These are phyloP conservation scores for Gambusia affinis DNA, from an alignment of 2,113 vertebrate genomes.

Conservation along the genomic window DNA sequence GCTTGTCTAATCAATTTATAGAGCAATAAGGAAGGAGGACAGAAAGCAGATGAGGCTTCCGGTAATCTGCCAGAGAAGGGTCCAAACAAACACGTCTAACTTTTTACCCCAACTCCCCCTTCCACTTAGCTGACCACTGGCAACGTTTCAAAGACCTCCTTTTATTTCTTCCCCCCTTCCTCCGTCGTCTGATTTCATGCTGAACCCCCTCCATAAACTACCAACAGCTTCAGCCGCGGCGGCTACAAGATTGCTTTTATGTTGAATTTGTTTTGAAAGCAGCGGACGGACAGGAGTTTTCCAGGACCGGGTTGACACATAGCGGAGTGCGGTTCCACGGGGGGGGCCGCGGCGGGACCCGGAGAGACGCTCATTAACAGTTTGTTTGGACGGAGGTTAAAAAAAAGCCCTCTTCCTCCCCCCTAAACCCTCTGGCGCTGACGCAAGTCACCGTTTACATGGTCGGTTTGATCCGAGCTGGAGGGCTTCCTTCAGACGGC, in stretches of 20 bases:
- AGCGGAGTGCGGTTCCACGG: slow-evolving; percentile 66
- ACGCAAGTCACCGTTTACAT: slow-evolving; percentile 71
- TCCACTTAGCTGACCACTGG: slow-evolving; percentile 51
- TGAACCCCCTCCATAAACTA: slow-evolving; percentile 54
- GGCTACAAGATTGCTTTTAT: slow-evolving; percentile 47
- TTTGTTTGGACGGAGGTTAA: slow-evolving; percentile 76
- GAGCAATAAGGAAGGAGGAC: slow-evolving; percentile 8
- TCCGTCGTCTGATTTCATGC: slow-evolving; percentile 67
- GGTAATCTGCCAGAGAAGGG: slow-evolving; percentile 41
- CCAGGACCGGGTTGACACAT: slow-evolving; percentile 54
- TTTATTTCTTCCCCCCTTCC: slow-evolving; percentile 33
- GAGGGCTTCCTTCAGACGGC: slow-evolving; percentile 65
- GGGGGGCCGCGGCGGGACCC: slow-evolving; percentile 43
- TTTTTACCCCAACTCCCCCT: slow-evolving; percentile 52
- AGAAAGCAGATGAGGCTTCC: slow-evolving; percentile 80
- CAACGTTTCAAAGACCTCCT: slow-evolving; percentile 74
- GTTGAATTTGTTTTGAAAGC: slow-evolving; percentile 10
- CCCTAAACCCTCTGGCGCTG: slow-evolving; percentile 28
- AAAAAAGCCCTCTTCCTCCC: slow-evolving; percentile 44
- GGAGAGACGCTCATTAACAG: slow-evolving; percentile 69
- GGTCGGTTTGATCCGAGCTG: slow-evolving; percentile 76
- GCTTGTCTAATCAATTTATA: slow-evolving; percentile 23
- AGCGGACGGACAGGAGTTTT: slow-evolving; percentile 48
- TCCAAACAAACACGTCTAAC: slow-evolving; percentile 68
- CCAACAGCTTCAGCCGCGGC: slow-evolving; percentile 35